Conservation (phyloP, 2,113 vertebrate genomes). For the Protobothrops mucrosquamatus region DNA sequence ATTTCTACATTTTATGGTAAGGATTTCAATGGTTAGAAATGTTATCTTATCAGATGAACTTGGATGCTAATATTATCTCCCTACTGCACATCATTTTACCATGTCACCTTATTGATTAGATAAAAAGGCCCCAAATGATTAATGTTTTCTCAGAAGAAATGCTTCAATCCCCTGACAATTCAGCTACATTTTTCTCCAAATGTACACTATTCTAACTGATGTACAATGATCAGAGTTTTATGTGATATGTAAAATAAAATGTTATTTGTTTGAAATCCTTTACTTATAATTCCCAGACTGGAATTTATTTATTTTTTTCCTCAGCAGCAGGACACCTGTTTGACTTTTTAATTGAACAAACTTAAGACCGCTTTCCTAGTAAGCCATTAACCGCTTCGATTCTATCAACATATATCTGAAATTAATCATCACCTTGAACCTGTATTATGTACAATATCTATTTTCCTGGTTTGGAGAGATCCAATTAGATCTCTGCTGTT, state of each 20-base stretch:
- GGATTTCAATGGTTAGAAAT: neutral
- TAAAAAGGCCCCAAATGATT: neutral
- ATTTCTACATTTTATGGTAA: neutral
- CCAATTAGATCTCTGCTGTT: neutral
- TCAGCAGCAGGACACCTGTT: neutral
- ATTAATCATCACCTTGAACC: neutral
- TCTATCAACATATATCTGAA: neutral
- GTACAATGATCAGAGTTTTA: neutral
- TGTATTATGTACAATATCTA: neutral
- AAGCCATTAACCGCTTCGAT: neutral
- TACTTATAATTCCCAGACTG: neutral
- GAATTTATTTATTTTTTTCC: neutral
- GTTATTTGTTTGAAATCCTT: neutral
- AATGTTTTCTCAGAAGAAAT: neutral
- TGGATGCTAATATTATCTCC: neutral
- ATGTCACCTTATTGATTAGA: neutral
- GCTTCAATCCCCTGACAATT: neutral
- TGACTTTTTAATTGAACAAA: neutral
- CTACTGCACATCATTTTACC: neutral
- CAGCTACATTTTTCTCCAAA: neutral
- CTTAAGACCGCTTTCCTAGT: neutral
- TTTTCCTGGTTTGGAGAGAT: neutral
- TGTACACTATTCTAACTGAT: neutral
- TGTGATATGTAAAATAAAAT: neutral
- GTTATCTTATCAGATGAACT: neutral